Evolutionary conservation across 2,113 vertebrate genomes (phyloP), one percentile per base, ranked within the genome.

Genomic region (Callorhinus ursinus): DNA sequence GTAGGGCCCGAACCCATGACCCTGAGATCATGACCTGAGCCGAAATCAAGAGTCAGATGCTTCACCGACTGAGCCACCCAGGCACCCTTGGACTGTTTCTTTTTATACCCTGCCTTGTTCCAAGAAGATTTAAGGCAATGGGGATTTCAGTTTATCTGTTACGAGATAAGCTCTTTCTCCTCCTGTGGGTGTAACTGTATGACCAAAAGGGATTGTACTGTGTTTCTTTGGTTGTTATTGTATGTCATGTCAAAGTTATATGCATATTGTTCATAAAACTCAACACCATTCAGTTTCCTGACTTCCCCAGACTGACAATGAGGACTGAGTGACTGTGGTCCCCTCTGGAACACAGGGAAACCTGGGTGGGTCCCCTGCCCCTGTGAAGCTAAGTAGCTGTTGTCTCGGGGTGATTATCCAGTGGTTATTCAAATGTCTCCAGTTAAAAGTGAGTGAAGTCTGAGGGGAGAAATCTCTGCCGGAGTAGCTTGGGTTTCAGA

Each of bases 151-250:
- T n/a, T 31, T 19, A 10, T 80, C 63, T 51, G 36, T n/a, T 71
- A 5, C 0, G 5, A 46, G 46, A 2, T 14, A 39, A 76, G 31
- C 65, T 55, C 51, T 76, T 42, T 42, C 19, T 59, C 42, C 28
- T 79, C 2, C 39, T 31, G 24, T 19, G n/a, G 46, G 28, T 21
- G 12, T 1, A 21, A 9, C 57, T 10, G 0, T 26, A 24, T 10
- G 22, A 0, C 26, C 42, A 2, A 4, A 14, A 7, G 1, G 55
- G 61, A 36, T 24, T 69, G 1, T 0, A 0, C 15, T 0, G 2
- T 28, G 49, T 33, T 39, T 57, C 61, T 74, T 12, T 39, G 72
- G n/a, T 18, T 15, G 15, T 18, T 19, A 31, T 16, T 31, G 12
- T 1, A 2, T 1, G 22, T 42, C 72, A 24, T 0, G 5, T 18